phyloP scores from a whole-genome alignment of 2,113 vertebrate species.

The Microcebus murinus region DNA sequence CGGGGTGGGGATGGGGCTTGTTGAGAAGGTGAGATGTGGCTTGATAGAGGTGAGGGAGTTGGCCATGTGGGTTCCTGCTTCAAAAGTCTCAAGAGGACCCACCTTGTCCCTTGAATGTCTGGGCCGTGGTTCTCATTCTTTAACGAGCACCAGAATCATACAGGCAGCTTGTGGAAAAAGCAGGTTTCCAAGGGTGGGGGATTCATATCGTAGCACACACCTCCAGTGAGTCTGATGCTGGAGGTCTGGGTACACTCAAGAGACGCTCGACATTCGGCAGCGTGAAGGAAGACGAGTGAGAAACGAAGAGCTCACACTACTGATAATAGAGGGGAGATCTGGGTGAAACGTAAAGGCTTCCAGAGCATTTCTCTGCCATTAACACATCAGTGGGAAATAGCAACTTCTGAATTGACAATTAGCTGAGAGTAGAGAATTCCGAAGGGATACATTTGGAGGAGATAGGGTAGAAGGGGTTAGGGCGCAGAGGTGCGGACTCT shows the following conservation, averaged over 20 bases:
- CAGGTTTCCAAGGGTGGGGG: too few species aligned
- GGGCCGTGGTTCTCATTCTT: background rate
- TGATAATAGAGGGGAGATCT: background rate
- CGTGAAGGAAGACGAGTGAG: background rate
- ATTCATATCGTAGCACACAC: background rate
- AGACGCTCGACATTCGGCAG: background rate
- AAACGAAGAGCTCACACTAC: background rate
- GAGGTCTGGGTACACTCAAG: too few species aligned
- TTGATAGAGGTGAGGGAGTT: background rate
- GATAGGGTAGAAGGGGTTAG: background rate
- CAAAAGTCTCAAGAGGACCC: background rate
- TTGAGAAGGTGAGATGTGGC: background rate
- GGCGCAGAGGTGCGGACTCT: background rate
- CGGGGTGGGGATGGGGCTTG: too few species aligned
- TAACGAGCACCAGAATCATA: background rate
- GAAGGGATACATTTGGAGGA: background rate
- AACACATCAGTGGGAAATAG: rapidly evolving
- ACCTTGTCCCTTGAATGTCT: background rate
- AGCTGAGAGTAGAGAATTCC: background rate
- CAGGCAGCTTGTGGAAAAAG: background rate
- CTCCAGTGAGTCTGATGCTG: background rate
- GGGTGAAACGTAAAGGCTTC: background rate
- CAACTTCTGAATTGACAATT: background rate
- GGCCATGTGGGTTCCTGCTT: background rate
- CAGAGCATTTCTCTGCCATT: background rate